phyloP scores from a whole-genome alignment of 1,140 invertebrate genomes.

The Pomphorhynchus laevis region DNA sequence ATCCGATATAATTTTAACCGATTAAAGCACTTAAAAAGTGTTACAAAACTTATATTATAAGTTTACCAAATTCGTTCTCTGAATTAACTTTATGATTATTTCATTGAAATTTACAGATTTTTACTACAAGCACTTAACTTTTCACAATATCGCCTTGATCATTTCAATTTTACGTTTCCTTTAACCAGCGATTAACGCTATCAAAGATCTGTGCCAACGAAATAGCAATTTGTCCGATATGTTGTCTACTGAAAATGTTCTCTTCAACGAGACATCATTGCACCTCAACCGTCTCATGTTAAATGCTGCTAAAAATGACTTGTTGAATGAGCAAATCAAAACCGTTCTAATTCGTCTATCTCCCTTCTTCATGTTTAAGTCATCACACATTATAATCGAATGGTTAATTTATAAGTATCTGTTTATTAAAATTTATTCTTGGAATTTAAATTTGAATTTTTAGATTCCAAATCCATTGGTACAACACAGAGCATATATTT shows the following conservation, averaged over 20 bases:
- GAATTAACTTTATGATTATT: too few species aligned
- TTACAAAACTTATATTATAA: too few species aligned
- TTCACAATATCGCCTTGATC: too few species aligned
- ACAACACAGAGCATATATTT: slow-evolving; percentile 41
- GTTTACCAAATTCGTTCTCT: too few species aligned
- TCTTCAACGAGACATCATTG: slow-evolving; percentile 37
- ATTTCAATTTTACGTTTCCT: slow-evolving; percentile 7
- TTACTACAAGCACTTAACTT: too few species aligned
- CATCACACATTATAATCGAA: slow-evolving; percentile 51
- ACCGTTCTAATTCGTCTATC: slow-evolving; percentile 41
- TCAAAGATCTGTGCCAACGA: slow-evolving; percentile 37
- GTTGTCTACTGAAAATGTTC: slow-evolving; percentile 32
- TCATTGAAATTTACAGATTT: too few species aligned
- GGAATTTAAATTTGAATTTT: slow-evolving; percentile 8
- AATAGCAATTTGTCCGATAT: slow-evolving; percentile 29
- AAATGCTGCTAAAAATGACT: slow-evolving; percentile 32
- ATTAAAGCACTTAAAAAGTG: too few species aligned
- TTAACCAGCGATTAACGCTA: slow-evolving; percentile 28
- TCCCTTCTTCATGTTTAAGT: slow-evolving; percentile 44
- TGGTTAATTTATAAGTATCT: slow-evolving; percentile 39
- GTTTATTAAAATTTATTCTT: not conserved
- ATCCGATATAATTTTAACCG: too few species aligned
- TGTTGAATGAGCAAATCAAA: slow-evolving; percentile 35
- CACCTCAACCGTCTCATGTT: slow-evolving; percentile 40
- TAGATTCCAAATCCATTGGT: slow-evolving; percentile 48